Base-by-base conservation (phyloP, 1,140 invertebrate species). In the Mya arenaria region DNA sequence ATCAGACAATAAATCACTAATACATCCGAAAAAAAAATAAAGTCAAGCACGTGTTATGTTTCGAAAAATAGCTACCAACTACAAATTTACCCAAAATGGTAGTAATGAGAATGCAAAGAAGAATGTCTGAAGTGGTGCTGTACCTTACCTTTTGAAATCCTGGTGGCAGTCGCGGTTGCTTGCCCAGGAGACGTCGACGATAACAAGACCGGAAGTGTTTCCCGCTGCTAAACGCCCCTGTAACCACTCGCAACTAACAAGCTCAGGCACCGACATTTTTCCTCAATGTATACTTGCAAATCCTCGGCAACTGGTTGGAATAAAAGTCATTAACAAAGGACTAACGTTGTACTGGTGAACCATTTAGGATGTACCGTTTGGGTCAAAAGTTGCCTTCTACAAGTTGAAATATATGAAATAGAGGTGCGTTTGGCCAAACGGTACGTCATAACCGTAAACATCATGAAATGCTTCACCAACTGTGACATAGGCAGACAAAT, bases 121-220 rank as follows among this genome's bases (percentile, higher is more conserved):
- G 10, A n/a, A 19, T 5, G 28, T 19, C 8, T 8, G 28, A 60
- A 37, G 1, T 23, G 2, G 15, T 44, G 37, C 28, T 37, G 5
- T 13, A 75, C 48, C 82, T 52, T 83, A 83, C 82, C 58, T 62
- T 55, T 55, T 41, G 41, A 72, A 84, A 4, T 79, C 82, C 17
- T 52, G 48, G 4, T 36, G n/a, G 55, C 74, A 72, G 55, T 84
- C 69, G 52, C 65, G 71, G n/a, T 62, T 68, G 39, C 82, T 84
- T 4, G 69, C 39, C 82, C 82, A 84, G 28, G 82, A 84, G 17
- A 80, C 82, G 39, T 84, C 82, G 1, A 84, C 2, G 17, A 84
- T 30, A 17, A 78, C 48, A 25, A 84, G 25, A 1, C 68, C 62
- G 13, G 10, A 13, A 5, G 39, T n/a, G n/a, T 52, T n/a, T 52